These are phyloP conservation scores for Thysanoteuthis rhombus DNA, from an alignment of 2,888 invertebrate genomes.

Conservation along the genomic window DNA sequence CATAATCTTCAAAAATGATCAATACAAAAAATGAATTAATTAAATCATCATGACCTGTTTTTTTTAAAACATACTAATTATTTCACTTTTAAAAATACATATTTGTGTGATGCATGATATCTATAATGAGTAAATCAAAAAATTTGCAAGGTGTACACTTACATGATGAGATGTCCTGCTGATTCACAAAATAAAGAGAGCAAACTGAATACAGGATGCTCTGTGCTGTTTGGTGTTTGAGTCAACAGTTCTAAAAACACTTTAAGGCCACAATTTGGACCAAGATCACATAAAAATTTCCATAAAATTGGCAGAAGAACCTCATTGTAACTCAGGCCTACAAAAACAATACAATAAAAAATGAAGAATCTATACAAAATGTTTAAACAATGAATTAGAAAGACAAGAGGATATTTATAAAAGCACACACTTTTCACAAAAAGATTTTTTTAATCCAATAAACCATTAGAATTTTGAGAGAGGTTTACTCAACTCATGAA, in stretches of 20 bases:
- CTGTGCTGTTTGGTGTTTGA: conserved; percentile 78
- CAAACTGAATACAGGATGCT: conserved; percentile 91
- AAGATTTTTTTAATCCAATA: too few species aligned
- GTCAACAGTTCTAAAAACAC: conserved; percentile 86
- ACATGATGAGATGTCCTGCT: conserved; percentile 96
- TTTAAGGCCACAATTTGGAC: conserved; percentile 88
- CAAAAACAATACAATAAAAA: conserved; percentile 45
- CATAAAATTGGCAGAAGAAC: conserved; percentile 89
- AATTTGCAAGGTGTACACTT: conserved; percentile 67
- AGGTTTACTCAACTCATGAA: too few species aligned
- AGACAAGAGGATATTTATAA: too few species aligned
- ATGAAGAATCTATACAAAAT: not conserved
- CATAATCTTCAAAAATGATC: too few species aligned
- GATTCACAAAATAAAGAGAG: conserved; percentile 92
- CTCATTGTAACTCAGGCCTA: conserved; percentile 93
- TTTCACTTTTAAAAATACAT: too few species aligned
- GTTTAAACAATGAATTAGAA: too few species aligned
- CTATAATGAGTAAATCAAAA: not conserved
- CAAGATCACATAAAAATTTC: conserved; percentile 87
- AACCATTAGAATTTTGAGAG: too few species aligned
- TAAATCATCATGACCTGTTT: not conserved
- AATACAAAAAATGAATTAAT: too few species aligned
- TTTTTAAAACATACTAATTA: not conserved
- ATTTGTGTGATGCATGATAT: too few species aligned
- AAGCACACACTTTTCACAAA: too few species aligned